Conservation (phyloP, 2,113 vertebrate species). For the Sarotherodon lohbergeri region DNA sequence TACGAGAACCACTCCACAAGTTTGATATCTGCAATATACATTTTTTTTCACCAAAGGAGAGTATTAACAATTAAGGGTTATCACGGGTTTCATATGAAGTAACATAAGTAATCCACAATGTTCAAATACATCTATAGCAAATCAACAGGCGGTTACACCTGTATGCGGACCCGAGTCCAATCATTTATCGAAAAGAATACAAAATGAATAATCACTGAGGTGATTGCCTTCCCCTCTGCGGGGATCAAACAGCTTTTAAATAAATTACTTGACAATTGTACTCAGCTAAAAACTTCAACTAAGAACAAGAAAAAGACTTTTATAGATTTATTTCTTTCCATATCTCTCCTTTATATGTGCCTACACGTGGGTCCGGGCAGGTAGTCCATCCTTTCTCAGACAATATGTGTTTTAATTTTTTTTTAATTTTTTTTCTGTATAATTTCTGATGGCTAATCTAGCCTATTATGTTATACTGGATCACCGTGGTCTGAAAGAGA, state of each 20-base stretch:
- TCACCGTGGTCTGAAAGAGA: constrained; percentile 39
- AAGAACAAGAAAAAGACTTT: constrained; percentile 35
- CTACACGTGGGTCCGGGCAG: background rate
- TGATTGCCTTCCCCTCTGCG: background rate
- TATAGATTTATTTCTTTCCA: constrained; percentile 20
- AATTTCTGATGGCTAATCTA: constrained; percentile 46
- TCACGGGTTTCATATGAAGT: constrained; percentile 71
- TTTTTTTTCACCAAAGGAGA: constrained; percentile 82
- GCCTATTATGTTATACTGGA: constrained; percentile 37
- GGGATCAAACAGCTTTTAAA: constrained; percentile 16
- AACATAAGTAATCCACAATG: constrained; percentile 71
- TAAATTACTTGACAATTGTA: constrained; percentile 47
- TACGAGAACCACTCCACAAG: constrained; percentile 91
- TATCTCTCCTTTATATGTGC: background rate
- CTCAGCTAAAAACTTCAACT: constrained; percentile 35
- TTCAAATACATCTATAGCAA: constrained; percentile 62
- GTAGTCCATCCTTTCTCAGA: background rate
- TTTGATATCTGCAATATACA: constrained; percentile 92
- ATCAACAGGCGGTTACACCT: constrained; percentile 47
- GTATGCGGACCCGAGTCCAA: constrained; percentile 18
- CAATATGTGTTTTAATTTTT: background rate
- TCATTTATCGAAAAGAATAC: background rate
- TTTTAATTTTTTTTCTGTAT: background rate
- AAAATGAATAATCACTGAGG: constrained; percentile 6
- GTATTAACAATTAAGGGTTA: constrained; percentile 73